phyloP scores from a whole-genome alignment of 64 coral and sea anemone species.

The Catalaphyllia jardinei region DNA sequence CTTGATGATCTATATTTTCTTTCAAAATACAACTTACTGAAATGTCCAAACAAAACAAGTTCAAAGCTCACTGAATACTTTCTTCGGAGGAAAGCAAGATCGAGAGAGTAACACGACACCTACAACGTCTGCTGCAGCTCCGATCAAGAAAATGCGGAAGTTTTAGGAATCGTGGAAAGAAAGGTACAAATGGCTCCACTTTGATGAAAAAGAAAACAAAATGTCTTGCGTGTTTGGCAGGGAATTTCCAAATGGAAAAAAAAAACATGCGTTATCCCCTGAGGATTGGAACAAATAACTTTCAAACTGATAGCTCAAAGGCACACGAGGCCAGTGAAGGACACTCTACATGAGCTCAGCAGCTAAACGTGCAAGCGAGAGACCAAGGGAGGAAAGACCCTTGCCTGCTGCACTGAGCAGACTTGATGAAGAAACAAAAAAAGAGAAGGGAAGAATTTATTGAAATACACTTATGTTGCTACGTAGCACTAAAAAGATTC shows the following conservation, averaged over 20 bases:
- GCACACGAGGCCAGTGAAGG: conserved; percentile 2
- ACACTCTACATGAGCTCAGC: too few species aligned
- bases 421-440: too few species aligned
- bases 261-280: conserved; percentile 33
- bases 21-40: conserved; percentile 17
- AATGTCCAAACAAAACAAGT: conserved; percentile 57
- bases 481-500: too few species aligned
- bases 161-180: conserved; percentile 19
- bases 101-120: conserved; percentile 42
- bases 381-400: too few species aligned
- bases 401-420: too few species aligned
- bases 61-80: conserved; percentile 43
- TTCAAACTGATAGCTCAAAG: conserved; percentile 34
- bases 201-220: conserved; percentile 33
- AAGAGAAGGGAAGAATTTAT: too few species aligned
- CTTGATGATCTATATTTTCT: conserved; percentile 43
- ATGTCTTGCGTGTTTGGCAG: conserved; percentile 42
- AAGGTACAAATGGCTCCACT: conserved; percentile 46
- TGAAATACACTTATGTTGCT: too few species aligned
- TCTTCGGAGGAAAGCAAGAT: conserved; percentile 52
- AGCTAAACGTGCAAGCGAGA: too few species aligned
- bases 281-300: conserved; percentile 57
- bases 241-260: conserved; percentile 50
- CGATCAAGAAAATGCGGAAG: conserved; percentile 43
- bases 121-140: neutral